Conservation (phyloP, 2,797 vertebrate species). For the Pyrocephalus nanus region DNA sequence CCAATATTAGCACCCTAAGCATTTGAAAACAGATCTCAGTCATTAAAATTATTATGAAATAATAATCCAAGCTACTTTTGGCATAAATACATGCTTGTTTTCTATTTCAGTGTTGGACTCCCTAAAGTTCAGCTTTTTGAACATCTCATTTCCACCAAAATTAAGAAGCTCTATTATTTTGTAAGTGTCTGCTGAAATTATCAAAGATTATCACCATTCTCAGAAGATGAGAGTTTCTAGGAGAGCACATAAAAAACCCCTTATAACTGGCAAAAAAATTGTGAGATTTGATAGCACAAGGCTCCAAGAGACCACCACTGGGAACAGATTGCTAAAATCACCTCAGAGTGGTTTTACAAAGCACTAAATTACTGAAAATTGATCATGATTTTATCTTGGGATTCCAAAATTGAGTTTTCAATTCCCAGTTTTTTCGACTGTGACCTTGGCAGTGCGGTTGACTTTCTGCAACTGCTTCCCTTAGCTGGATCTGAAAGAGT, state of each 20-base stretch:
- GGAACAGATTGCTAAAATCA: neutral
- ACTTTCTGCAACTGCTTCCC: neutral
- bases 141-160: neutral
- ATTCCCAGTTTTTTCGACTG: neutral
- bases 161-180: neutral
- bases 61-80: neutral
- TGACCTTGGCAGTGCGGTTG: neutral
- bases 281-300: neutral
- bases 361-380: slow-evolving; percentile 13
- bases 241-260: neutral
- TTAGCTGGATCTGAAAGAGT: neutral
- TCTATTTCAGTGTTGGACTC: neutral
- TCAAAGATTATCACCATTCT: neutral
- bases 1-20: neutral
- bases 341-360: neutral
- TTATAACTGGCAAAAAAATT: neutral
- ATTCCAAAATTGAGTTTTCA: neutral
- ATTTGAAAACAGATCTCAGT: neutral
- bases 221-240: neutral
- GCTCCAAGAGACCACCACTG: neutral
- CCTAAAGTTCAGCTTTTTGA: neutral
- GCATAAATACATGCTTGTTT: neutral
- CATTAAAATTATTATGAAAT: neutral
- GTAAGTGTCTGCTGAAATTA: slow-evolving; percentile 29
- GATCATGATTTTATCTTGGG: neutral